Evolutionary conservation across 23 tunicate genomes (phyloP).

Genomic region (Oikopleura vanhoeffeni): DNA sequence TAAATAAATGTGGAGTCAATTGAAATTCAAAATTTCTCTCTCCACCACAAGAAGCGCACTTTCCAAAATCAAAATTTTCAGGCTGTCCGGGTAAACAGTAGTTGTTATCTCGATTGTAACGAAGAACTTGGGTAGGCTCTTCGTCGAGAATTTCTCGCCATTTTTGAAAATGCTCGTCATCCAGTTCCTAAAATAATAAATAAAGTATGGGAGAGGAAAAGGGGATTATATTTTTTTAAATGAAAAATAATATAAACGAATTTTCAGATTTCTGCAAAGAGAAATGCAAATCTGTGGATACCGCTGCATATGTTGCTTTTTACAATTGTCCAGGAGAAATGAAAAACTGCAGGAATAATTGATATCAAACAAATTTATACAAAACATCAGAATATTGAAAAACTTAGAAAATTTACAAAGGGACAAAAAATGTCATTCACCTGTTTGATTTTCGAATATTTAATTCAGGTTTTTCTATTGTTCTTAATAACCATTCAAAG

Average conservation of each 20-base stretch:
- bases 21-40: neutral
- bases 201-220: neutral
- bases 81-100: neutral
- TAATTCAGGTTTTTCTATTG: too few relatives aligned
- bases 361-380: too few relatives aligned
- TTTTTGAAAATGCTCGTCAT: neutral
- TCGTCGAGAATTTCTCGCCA: neutral
- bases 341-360: too few relatives aligned
- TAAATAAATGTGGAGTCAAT: neutral
- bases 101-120: neutral
- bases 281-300: too few relatives aligned
- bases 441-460: too few relatives aligned
- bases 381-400: too few relatives aligned
- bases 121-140: neutral
- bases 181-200: neutral
- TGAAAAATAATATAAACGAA: neutral
- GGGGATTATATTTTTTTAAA: neutral
- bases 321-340: too few relatives aligned
- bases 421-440: too few relatives aligned
- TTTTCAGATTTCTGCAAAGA: neutral
- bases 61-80: constrained; percentile 1
- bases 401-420: too few relatives aligned
- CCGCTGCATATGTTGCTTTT: too few relatives aligned
- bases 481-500: too few relatives aligned
- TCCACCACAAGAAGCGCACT: neutral